Conservation (phyloP, 2,113 vertebrate genomes). For the Sigmodon hispidus region DNA sequence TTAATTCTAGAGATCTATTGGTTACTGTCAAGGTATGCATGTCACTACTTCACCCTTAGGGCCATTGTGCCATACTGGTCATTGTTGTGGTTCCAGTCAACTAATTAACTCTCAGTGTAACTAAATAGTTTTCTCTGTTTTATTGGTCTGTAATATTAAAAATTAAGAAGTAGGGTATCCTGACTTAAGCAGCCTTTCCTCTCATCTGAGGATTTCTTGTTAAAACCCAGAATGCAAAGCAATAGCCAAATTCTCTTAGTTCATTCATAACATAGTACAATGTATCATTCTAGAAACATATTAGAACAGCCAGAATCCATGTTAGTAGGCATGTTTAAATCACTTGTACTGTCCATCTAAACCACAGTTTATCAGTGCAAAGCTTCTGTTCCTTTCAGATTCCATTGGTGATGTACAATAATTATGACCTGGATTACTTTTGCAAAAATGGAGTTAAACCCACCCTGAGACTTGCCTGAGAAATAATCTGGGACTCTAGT, state of each 20-base stretch:
- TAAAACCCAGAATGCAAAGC: neutral
- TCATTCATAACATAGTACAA: neutral
- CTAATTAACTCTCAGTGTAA: constrained; percentile 2
- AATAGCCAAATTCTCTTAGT: neutral
- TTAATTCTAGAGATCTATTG: neutral
- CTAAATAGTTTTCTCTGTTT: neutral
- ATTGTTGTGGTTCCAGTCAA: neutral
- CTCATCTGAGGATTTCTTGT: neutral
- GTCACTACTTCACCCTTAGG: neutral
- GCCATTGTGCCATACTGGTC: too few relatives aligned
- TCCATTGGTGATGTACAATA: neutral
- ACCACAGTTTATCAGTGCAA: neutral
- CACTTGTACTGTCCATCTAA: neutral
- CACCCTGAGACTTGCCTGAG: neutral
- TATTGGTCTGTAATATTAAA: neutral
- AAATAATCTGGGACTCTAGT: neutral
- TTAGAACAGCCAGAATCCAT: neutral
- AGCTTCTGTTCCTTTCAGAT: neutral
- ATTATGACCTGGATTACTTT: neutral
- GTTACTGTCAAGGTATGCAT: neutral
- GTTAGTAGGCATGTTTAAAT: rapidly evolving
- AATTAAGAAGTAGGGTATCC: neutral
- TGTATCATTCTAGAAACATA: neutral
- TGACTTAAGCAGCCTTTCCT: neutral
- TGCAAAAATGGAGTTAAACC: neutral